Evolutionary conservation across 2,797 vertebrate species (phyloP).

Genomic region (Caiman crocodilus): DNA sequence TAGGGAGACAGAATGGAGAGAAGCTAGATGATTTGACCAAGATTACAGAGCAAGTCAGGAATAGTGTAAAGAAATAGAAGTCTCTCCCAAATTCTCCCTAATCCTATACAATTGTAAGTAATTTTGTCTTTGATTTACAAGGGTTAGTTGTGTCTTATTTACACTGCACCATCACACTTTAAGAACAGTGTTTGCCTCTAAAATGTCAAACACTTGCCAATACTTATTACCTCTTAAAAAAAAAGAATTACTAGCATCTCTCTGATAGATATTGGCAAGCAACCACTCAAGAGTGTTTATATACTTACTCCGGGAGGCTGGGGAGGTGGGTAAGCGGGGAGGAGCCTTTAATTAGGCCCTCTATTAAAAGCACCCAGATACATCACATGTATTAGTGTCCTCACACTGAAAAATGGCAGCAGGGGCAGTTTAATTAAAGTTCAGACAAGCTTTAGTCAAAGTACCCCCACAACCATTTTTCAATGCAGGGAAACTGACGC

Average conservation of each 20-base stretch:
- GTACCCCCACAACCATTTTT: no score
- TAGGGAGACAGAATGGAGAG: slow-evolving; percentile 4
- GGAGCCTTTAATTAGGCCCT: no score
- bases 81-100: background rate
- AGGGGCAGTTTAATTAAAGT: no score
- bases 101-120: background rate
- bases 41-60: background rate
- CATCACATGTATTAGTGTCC: no score
- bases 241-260: no score
- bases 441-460: no score
- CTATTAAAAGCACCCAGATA: no score
- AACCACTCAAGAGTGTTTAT: no score
- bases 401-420: no score
- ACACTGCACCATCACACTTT: background rate
- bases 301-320: no score
- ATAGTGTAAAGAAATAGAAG: background rate
- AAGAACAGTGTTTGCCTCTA: background rate
- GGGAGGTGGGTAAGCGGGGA: no score
- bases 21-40: background rate
- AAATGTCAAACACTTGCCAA: background rate
- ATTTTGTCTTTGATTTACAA: background rate
- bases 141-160: background rate
- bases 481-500: no score
- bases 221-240: background rate
- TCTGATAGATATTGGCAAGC: background rate